Evolutionary conservation across 2,113 vertebrate genomes (phyloP), one percentile per base, ranked within the genome.

Genomic region (Crypturellus undulatus): DNA sequence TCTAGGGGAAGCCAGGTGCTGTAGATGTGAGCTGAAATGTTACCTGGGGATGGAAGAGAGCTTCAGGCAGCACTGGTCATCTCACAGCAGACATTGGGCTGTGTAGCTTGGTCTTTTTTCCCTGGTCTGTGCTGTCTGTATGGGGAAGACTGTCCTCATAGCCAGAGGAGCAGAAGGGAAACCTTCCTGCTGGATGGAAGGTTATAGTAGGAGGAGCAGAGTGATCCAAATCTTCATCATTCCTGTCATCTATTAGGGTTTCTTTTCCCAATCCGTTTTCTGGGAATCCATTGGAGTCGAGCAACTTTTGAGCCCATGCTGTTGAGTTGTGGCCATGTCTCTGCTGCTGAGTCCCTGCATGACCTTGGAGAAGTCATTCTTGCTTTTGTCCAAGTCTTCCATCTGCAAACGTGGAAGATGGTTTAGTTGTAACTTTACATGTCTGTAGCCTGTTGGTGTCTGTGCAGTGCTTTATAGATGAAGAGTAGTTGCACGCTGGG

Each of bases 281-380:
- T 3, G 20, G 80, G 52, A 62, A 84, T 58, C 45, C 24, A 24
- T 72, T 0, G 0, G 59, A 65, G 68, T 51, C 49, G 69, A 59
- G 60, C 62, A 70, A 69, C 72, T 86, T 89, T 34, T 0, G 0
- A 88, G 72, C 64, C 9, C 1, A 38, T 8, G 10, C 3, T 6
- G 38, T 75, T 0, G 2, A 85, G 68, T 36, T 87, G 75, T 91
- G 85, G 15, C 80, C 78, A 43, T 1, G 3, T 73, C 62, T 85
- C 65, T 82, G 59, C 79, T 84, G 51, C 43, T 0, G 2, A 89
- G 67, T 79, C 78, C 63, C 49, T 2, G 1, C 0, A 2, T 93
- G 83, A 93, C 92, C 92, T 96, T 96, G 94, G 47, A 67, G 84
- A 77, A 91, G 95, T 93, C 77, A 38, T 40, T 80, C 84, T 18